Conservation (phyloP, 2,888 invertebrate genomes). For the Leptopilina myrica region DNA sequence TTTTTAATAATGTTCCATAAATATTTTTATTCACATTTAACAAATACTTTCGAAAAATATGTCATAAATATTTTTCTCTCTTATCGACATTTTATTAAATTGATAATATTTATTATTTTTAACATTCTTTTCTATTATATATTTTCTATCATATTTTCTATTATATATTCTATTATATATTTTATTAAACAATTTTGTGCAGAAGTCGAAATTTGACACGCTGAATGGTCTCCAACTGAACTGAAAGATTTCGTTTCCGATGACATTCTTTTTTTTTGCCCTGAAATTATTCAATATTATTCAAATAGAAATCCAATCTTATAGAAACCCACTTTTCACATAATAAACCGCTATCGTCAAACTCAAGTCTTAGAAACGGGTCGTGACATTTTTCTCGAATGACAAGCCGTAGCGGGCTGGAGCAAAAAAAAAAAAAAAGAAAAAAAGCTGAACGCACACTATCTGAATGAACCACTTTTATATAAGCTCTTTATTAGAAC, state of each 20-base stretch:
- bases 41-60: too few relatives aligned
- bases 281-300: conserved; percentile 30
- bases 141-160: too few relatives aligned
- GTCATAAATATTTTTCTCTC: too few relatives aligned
- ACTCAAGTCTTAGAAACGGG: conserved; percentile 7
- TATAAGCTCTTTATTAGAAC: conserved; percentile 7
- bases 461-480: conserved; percentile 17
- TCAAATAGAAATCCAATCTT: conserved; percentile 25
- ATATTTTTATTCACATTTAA: too few relatives aligned
- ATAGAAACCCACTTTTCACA: conserved; percentile 9
- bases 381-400: conserved; percentile 18
- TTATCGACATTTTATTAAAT: too few relatives aligned
- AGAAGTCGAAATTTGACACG: background rate
- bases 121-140: too few relatives aligned
- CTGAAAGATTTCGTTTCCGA: background rate
- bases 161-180: too few relatives aligned
- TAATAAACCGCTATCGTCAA: conserved; percentile 14
- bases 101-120: too few relatives aligned
- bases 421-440: too few relatives aligned
- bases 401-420: conserved; percentile 2
- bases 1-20: too few relatives aligned
- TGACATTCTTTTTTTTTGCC: background rate
- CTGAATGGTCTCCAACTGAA: background rate
- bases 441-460: conserved; percentile 29
- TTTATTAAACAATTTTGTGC: background rate